phyloP scores from a whole-genome alignment of 2,797 vertebrate genomes.

The Enteromius argenteus region DNA sequence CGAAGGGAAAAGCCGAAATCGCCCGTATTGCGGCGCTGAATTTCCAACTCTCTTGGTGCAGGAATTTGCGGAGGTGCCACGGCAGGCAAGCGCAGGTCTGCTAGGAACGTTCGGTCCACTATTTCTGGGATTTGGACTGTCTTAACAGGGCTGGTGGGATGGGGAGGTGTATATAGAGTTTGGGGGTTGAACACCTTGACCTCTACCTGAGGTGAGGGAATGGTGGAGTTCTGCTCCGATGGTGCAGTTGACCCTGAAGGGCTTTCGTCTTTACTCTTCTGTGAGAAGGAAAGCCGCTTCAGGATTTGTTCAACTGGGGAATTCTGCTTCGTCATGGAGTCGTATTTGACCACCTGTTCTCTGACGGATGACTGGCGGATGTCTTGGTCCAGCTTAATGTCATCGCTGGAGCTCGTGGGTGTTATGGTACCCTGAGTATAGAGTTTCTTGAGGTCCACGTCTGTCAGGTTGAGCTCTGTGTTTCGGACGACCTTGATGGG shows the following conservation, averaged over 20 bases:
- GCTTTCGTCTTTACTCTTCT: constrained; percentile 81
- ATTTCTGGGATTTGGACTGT: constrained; percentile 81
- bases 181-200: constrained; percentile 74
- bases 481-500: constrained; percentile 93
- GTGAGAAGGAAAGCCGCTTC: constrained; percentile 86
- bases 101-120: constrained; percentile 85
- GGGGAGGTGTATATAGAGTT: constrained; percentile 63
- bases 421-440: constrained; percentile 79
- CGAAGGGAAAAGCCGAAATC: constrained; percentile 97
- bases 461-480: constrained; percentile 86
- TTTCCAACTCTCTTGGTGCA: constrained; percentile 84
- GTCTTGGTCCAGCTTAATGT: constrained; percentile 76
- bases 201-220: constrained; percentile 81
- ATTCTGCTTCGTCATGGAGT: constrained; percentile 87
- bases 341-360: constrained; percentile 89
- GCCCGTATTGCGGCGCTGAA: constrained; percentile 91
- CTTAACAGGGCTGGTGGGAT: background rate
- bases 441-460: constrained; percentile 79
- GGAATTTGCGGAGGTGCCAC: constrained; percentile 82
- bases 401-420: constrained; percentile 82
- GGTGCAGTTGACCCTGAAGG: constrained; percentile 78
- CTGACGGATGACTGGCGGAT: constrained; percentile 85
- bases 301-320: constrained; percentile 80
- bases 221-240: constrained; percentile 78
- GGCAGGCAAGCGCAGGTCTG: constrained; percentile 83